A percentile compares a stretch with the other conserved stretches of the same genome.
Conservation (phyloP, 2,888 invertebrate species). For the Micoletzkya japonica region DNA sequence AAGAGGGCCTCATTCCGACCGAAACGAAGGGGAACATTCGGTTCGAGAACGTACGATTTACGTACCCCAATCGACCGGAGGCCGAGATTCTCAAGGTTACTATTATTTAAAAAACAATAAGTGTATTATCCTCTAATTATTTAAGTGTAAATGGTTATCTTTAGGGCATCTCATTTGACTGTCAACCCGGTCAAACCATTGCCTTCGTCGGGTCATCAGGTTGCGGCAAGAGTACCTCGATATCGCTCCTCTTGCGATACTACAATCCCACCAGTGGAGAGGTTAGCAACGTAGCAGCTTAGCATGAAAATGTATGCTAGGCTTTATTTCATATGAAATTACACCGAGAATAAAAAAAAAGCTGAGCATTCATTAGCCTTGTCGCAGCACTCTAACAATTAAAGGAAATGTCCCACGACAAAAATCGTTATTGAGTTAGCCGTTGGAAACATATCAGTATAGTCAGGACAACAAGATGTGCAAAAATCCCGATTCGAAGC, state of each 20-base stretch:
- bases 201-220: conserved; percentile 56
- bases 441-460: no score
- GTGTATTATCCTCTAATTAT: neutral
- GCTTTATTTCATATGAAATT: no score
- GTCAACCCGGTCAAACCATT: conserved; percentile 51
- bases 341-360: no score
- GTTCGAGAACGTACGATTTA: conserved; percentile 65
- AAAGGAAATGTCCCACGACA: no score
- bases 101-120: no score
- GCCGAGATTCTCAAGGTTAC: conserved; percentile 57
- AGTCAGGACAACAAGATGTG: no score
- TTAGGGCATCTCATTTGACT: conserved; percentile 43
- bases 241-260: conserved; percentile 52
- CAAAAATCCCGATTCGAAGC: no score
- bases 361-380: no score
- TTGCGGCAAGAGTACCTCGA: conserved; percentile 51
- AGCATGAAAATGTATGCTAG: no score
- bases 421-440: no score
- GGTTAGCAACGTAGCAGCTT: no score
- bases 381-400: no score
- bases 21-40: conserved; percentile 65
- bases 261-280: conserved; percentile 47
- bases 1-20: conserved; percentile 64
- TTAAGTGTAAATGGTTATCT: neutral
- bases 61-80: conserved; percentile 66